Evolutionary conservation across 92 coral and sea anemone species (phyloP), one percentile per base, ranked within the genome.

Genomic region (Meandrina meandrites): DNA sequence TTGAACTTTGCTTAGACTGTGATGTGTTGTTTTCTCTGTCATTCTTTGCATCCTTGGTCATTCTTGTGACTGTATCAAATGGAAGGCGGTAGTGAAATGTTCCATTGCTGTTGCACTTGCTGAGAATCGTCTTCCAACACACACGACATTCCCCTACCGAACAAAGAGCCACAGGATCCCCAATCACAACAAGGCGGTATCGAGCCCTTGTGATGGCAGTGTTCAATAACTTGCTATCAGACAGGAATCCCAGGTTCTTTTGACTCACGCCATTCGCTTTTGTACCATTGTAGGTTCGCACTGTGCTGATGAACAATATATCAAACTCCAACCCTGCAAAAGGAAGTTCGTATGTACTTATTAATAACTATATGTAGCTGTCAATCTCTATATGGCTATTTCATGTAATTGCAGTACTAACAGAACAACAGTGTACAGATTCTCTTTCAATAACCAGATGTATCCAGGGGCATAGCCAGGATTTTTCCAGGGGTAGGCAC

Each of bases 181-280:
- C 99, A 47, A 96, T 88, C 28, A 96, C 75, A 45, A 91, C 91
- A 74, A 96, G 90, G 60, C 93, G 94, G 73, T 91, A 96, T 81
- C 95, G 93, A 53, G 99, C 99, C 17, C 99, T 88, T 10, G 99
- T 96, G 53, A 96, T 93, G n/a, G 99, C 98, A 0, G 99, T 96
- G 89, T 96, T 96, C 50, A 96, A 86, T 18, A 96, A 88, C 79
- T 96, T 90, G 51, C 94, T 92, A 54, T 96, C 96, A 27, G 98
- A 96, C 79, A 96, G 92, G 81, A 96, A 95, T 28, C 96, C 98
- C 88, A 96, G 87, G 72, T 96, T 93, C 64, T 94, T 88, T 10
- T 92, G 85, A 76, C 90, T 94, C 73, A 90, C 53, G 18, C 47
- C 82, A 45, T 94, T 88, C 18, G 89, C 89, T 58, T 91, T 85